Evolutionary conservation across 2,888 invertebrate genomes (phyloP).

Genomic region (Amiota communis): DNA sequence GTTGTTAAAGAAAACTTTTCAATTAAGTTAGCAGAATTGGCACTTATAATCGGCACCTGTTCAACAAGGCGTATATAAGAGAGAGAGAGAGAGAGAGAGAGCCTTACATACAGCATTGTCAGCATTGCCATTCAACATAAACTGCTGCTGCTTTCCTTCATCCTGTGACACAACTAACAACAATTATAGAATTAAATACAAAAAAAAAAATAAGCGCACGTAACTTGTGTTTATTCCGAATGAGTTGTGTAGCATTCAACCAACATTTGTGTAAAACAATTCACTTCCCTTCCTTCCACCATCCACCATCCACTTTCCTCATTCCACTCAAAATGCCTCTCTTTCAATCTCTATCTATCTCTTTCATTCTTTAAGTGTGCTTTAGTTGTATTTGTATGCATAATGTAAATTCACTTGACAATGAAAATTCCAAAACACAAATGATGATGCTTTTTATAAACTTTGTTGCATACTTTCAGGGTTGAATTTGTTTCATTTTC

Average conservation of each 20-base stretch:
- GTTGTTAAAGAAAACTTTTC: conserved; percentile 60
- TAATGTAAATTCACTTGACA: conserved; percentile 11
- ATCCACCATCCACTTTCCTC: no score
- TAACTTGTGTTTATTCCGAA: conserved; percentile 62
- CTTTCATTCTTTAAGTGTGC: background rate
- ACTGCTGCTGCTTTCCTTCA: background rate
- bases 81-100: conserved; percentile 41
- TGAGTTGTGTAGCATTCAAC: conserved; percentile 47
- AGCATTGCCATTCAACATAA: no score
- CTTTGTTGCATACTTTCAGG: conserved; percentile 50
- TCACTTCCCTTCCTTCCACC: no score
- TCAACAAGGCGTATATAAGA: conserved; percentile 56
- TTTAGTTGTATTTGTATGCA: background rate
- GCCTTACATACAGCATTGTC: background rate
- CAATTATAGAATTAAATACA: conserved; percentile 12
- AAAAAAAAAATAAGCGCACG: conserved; percentile 43
- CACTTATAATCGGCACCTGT: conserved; percentile 65
- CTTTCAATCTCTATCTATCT: background rate
- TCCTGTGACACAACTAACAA: background rate
- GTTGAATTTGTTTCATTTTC: conserved; percentile 36
- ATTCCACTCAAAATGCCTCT: no score
- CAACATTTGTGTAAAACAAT: background rate
- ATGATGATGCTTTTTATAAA: conserved; percentile 46
- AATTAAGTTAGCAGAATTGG: conserved; percentile 61
- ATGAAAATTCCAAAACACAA: conserved; percentile 34